Percentiles rank a stretch among this genome's conserved stretches.
Evolutionary conservation across 2,797 vertebrate species (phyloP).

Genomic region (Percopsis omiscomaycus): DNA sequence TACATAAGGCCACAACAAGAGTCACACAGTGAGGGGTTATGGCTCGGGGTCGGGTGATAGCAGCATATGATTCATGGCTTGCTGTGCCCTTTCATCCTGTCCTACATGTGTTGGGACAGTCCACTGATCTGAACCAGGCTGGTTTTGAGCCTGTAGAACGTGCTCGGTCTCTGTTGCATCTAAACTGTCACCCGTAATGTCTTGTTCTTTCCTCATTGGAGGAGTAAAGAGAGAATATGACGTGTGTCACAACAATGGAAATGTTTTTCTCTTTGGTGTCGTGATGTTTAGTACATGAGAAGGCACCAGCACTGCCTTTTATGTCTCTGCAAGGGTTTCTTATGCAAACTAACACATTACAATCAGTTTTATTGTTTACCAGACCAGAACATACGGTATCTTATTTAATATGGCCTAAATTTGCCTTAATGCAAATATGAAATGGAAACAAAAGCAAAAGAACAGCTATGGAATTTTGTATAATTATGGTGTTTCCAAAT

Average conservation of each 20-base stretch:
- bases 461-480: too few species aligned
- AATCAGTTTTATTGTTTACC: conserved; percentile 24
- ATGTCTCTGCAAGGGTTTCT: conserved; percentile 23
- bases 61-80: conserved; percentile 77
- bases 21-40: conserved; percentile 69
- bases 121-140: conserved; percentile 63
- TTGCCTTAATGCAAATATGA: too few species aligned
- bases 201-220: conserved; percentile 43
- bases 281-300: conserved; percentile 32
- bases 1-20: conserved; percentile 73
- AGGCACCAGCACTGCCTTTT: conserved; percentile 15
- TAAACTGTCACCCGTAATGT: conserved; percentile 62
- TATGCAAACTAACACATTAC: not conserved
- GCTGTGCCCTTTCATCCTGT: conserved; percentile 71
- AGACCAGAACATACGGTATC: not conserved
- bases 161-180: conserved; percentile 47
- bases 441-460: too few species aligned
- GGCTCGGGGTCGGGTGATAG: conserved; percentile 74
- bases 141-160: conserved; percentile 66
- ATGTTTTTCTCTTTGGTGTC: conserved; percentile 40
- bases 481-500: too few species aligned
- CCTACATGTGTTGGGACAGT: conserved; percentile 69
- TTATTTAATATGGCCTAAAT: too few species aligned
- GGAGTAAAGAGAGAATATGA: conserved; percentile 53
- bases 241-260: conserved; percentile 60